Percentiles rank a stretch among this genome's conserved stretches.
phyloP scores from a whole-genome alignment of 2,113 vertebrate genomes.

The Platanista minor region DNA sequence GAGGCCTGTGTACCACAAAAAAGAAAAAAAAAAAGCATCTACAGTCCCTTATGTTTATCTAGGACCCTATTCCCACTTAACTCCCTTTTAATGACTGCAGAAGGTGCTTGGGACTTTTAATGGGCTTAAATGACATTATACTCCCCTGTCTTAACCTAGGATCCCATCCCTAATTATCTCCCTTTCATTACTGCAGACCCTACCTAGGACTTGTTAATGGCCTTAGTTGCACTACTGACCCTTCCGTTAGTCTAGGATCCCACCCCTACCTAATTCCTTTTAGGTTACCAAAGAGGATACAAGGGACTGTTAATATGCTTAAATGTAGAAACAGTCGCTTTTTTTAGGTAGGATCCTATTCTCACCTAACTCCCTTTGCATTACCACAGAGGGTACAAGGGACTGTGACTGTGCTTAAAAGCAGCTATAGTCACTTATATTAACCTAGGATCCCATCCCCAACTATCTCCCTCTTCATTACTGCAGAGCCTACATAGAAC shows the following conservation, averaged over 20 bases:
- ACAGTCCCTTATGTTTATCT: not conserved
- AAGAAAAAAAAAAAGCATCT: not conserved
- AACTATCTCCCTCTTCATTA: too few relatives aligned
- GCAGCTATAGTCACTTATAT: not conserved
- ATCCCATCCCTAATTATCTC: not conserved
- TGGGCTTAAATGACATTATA: not conserved
- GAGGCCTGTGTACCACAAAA: too few relatives aligned
- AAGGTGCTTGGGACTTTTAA: not conserved
- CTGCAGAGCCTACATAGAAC: too few relatives aligned
- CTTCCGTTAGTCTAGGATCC: not conserved
- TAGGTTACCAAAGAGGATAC: not conserved
- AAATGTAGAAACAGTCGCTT: not conserved
- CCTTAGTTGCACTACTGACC: not conserved
- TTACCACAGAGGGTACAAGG: not conserved
- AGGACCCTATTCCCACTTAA: not conserved
- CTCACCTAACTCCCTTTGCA: not conserved
- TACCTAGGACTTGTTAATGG: not conserved
- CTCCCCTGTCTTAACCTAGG: not conserved
- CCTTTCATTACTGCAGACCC: too few relatives aligned
- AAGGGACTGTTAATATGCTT: not conserved
- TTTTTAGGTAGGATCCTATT: not conserved
- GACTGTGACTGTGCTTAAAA: not conserved
- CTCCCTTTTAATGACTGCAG: not conserved
- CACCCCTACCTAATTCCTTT: not conserved
- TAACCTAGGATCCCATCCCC: not conserved